A percentile compares a stretch with the other conserved stretches of the same genome.
Conservation (phyloP, 1,140 invertebrate genomes). For the Chrysoperla carnea region DNA sequence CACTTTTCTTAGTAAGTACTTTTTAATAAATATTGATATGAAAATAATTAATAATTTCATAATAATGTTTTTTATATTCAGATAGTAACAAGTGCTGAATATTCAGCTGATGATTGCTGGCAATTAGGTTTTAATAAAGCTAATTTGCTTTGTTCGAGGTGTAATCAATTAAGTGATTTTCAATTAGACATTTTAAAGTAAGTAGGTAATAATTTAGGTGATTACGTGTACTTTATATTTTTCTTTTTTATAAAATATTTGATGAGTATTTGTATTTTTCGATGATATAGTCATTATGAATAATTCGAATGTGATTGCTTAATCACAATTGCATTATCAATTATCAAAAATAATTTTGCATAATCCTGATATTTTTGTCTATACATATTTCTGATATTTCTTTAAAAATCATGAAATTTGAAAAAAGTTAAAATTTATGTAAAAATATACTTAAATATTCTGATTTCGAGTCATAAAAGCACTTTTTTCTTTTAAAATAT, state of each 20-base stretch:
- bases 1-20: no score
- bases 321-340: no score
- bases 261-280: no score
- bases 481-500: no score
- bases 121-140: slow-evolving; percentile 72
- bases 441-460: no score
- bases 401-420: no score
- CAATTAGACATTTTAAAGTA: slow-evolving; percentile 47
- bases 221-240: slow-evolving; percentile 1
- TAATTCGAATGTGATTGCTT: no score
- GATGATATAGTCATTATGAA: no score
- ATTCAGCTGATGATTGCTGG: slow-evolving; percentile 66
- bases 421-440: no score
- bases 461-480: no score
- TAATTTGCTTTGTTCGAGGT: slow-evolving; percentile 74
- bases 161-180: slow-evolving; percentile 66
- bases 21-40: no score
- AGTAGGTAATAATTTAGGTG: slow-evolving; percentile 9
- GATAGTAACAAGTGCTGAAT: slow-evolving; percentile 24
- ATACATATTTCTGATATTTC: no score
- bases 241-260: slow-evolving; percentile 1
- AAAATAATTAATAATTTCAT: neutral
- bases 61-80: neutral
- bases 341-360: neutral
- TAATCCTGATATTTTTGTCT: neutral